Percentiles rank a stretch among this genome's conserved stretches.
Conservation (phyloP, 2,888 invertebrate species). For the Caenorhabditis parvicauda region DNA sequence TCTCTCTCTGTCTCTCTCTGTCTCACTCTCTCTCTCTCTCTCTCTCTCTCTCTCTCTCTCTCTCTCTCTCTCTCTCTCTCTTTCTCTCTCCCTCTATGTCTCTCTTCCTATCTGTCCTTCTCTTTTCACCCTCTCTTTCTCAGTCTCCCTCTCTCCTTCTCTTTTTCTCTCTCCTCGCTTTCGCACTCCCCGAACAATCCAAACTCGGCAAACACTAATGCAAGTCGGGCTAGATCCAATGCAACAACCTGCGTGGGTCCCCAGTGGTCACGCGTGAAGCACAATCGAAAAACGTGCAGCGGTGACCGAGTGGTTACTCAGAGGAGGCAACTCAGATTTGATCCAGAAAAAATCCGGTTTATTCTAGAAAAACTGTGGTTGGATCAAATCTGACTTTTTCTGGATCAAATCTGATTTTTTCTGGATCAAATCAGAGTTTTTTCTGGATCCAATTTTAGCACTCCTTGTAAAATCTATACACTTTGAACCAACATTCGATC, state of each 20-base stretch:
- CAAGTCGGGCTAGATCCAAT: constrained; percentile 26
- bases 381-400: no score
- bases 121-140: constrained; percentile 1
- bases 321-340: no score
- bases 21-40: background rate
- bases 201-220: constrained; percentile 10
- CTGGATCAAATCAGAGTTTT: no score
- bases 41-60: background rate
- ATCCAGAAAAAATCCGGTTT: no score
- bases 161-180: background rate
- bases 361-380: no score
- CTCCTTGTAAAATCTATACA: no score
- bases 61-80: background rate
- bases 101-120: constrained; percentile 5
- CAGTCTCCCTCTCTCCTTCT: background rate
- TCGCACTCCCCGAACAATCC: constrained; percentile 10
- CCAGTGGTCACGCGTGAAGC: no score
- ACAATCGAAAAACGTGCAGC: no score
- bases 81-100: background rate
- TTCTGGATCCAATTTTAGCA: no score
- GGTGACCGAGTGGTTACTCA: no score
- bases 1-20: constrained; percentile 3
- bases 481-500: no score
- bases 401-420: no score
- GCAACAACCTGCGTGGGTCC: constrained; percentile 4